These are phyloP conservation scores for Isaurus tuberculatus DNA, from an alignment of 92 coral and sea anemone species.

Conservation along the genomic window DNA sequence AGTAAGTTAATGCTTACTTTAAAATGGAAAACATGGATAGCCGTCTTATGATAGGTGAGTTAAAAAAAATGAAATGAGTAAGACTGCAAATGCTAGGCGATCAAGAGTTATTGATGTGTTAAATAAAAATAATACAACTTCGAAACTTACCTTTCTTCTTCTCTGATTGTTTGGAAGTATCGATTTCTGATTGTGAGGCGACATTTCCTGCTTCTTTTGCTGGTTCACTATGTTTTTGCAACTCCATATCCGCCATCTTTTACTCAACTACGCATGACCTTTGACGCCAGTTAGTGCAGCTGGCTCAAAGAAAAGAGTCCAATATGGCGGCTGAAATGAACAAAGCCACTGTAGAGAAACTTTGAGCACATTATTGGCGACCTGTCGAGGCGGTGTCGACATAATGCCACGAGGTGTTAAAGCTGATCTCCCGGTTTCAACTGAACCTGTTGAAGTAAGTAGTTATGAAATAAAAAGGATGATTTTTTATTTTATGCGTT, in stretches of 20 bases:
- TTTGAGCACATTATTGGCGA: slow-evolving; percentile 5
- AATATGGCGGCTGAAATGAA: slow-evolving; percentile 72
- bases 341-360: background rate
- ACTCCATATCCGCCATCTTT: slow-evolving; percentile 92
- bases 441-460: slow-evolving; percentile 95
- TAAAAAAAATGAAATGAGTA: background rate
- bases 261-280: slow-evolving; percentile 11
- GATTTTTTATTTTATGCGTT: no score
- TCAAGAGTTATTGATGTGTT: no score
- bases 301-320: slow-evolving; percentile 63
- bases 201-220: background rate
- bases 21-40: no score
- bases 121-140: no score
- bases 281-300: slow-evolving; percentile 53
- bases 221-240: background rate
- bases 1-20: no score
- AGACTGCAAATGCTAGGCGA: background rate
- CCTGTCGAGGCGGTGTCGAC: background rate
- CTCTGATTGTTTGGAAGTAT: slow-evolving; percentile 20
- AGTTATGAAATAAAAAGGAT: no score
- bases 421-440: slow-evolving; percentile 83
- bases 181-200: background rate
- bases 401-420: slow-evolving; percentile 98
- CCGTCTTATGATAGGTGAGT: no score
- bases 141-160: slow-evolving; percentile 20